Conservation (phyloP, 2,113 vertebrate genomes). For the Cyprinodon tularosa region DNA sequence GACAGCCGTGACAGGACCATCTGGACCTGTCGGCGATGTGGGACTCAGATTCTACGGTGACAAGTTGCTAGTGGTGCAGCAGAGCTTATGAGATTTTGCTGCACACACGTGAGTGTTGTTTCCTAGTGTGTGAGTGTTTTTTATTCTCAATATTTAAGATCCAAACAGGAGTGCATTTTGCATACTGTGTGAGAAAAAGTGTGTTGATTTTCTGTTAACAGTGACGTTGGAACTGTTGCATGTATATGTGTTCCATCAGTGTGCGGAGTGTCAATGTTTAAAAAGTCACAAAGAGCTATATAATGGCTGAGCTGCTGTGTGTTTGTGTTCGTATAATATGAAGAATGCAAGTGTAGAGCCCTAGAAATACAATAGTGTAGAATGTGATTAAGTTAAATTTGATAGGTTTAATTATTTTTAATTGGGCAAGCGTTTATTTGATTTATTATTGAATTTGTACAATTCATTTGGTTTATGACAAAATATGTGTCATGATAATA, state of each 20-base stretch:
- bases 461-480: too few species aligned
- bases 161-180: constrained; percentile 46
- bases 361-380: too few species aligned
- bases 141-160: constrained; percentile 28
- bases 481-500: too few species aligned
- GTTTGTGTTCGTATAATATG: too few species aligned
- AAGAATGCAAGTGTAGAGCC: too few species aligned
- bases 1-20: constrained; percentile 82
- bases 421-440: too few species aligned
- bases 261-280: constrained; percentile 1
- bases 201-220: background rate
- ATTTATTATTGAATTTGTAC: too few species aligned
- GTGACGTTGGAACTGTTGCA: background rate
- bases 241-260: constrained; percentile 8
- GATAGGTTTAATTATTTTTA: too few species aligned
- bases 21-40: constrained; percentile 74
- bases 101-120: background rate
- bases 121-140: constrained; percentile 9
- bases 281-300: too few species aligned
- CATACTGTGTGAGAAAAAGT: constrained; percentile 41
- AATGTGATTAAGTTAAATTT: too few species aligned
- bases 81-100: constrained; percentile 31
- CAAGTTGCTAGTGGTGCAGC: constrained; percentile 53
- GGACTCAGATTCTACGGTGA: constrained; percentile 62
- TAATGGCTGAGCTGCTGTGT: too few species aligned